Evolutionary conservation across 2,797 vertebrate species (phyloP), one percentile per base, ranked within the genome.

Genomic region (Sebastes nivosus): DNA sequence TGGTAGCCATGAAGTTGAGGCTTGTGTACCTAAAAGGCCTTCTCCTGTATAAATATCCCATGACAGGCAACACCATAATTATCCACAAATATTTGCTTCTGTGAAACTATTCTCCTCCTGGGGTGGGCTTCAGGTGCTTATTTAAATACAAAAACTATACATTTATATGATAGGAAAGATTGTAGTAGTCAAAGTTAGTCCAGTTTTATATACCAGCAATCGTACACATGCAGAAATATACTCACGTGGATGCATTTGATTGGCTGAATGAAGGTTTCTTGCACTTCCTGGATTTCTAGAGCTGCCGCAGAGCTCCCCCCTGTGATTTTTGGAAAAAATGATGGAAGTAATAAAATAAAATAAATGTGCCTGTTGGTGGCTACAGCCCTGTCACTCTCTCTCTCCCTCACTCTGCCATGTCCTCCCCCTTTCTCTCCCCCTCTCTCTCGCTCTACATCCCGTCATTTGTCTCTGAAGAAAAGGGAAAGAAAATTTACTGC

Each of bases 311-410:
- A 42, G 24, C 34, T 63, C 34, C 18, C 72, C n/a, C 10, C 24
- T 60, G 25, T 65, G 32, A 67, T 2, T 25, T 71, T 57, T 68
- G 46, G 52, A 36, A 59, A 69, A 82, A 77, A 65, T 27, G 36
- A 67, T 77, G 59, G 27, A 81, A 75, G 79, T 72, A 60, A 59
- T 73, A 16, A 75, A 65, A 55, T 75, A 36, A n/a, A 75, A 32
- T 38, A 46, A 72, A 84, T n/a, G 77, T 88, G 89, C 87, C 88
- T 91, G 54, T 83, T 71, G 82, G 80, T 88, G 82, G 75, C 81
- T 85, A 36, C 79, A 84, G 80, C 72, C 83, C 79, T 79, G 30
- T 86, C 81, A 58, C 78, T 76, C 77, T 20, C 73, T 46, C 65
- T 60, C 60, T 71, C 6, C 16, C 65, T 42, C 64, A 3, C 74